A percentile compares a stretch with the other conserved stretches of the same genome.
Conservation (phyloP, 2,797 vertebrate species). For the Oreochromis grahami region DNA sequence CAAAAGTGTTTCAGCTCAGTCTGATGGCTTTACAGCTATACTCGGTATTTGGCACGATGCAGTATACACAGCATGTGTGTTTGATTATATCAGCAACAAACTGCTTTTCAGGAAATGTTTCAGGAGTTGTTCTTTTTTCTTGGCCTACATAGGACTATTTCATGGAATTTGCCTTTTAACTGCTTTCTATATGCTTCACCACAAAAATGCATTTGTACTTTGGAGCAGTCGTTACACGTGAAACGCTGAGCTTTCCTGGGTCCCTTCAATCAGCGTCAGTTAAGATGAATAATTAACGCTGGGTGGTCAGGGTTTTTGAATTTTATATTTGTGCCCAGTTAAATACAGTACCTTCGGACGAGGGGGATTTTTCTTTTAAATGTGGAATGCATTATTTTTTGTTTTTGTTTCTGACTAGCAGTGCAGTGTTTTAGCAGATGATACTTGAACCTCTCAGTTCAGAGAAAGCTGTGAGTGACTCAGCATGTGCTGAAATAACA, state of each 20-base stretch:
- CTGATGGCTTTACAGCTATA: not conserved
- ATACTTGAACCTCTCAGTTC: not conserved
- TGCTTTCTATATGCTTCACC: constrained; percentile 27
- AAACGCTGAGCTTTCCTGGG: not conserved
- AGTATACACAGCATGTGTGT: constrained; percentile 5
- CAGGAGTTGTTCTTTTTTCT: not conserved
- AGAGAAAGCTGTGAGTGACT: not conserved
- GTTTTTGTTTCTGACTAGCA: not conserved
- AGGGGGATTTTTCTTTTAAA: not conserved
- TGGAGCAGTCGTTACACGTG: not conserved
- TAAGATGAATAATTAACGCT: constrained; percentile 3
- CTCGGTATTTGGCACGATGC: not conserved
- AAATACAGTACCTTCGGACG: not conserved
- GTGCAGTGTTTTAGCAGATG: not conserved
- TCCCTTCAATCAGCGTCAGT: constrained; percentile 5
- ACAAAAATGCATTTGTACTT: constrained; percentile 27
- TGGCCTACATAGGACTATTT: not conserved
- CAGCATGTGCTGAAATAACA: not conserved
- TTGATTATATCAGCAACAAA: constrained; percentile 37
- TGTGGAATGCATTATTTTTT: not conserved
- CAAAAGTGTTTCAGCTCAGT: not conserved
- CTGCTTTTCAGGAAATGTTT: constrained; percentile 32
- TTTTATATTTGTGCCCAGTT: not conserved
- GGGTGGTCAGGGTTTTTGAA: not conserved
- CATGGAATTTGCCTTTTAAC: constrained; percentile 22